phyloP scores from a whole-genome alignment of 2,797 vertebrate genomes.

The Pogoniulus pusillus region DNA sequence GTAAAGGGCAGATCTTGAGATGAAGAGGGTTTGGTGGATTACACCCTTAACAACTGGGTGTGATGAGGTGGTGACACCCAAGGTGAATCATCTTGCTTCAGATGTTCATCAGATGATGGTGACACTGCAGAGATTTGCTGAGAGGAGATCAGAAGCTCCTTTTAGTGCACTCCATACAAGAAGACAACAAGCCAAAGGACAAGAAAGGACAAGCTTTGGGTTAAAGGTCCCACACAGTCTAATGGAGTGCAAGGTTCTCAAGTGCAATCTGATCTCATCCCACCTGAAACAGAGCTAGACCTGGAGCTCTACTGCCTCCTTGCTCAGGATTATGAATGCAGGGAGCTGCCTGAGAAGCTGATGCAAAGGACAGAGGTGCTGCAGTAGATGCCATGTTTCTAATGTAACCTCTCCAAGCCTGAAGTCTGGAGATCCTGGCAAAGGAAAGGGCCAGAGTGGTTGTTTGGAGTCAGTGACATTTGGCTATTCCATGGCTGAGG shows the following conservation, averaged over 20 bases:
- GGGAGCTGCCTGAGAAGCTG: rapidly evolving
- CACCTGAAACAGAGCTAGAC: neutral
- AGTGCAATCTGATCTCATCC: neutral
- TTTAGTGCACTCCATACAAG: too few species aligned
- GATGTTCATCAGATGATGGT: too few species aligned
- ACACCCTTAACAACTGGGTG: too few species aligned
- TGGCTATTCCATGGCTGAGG: neutral
- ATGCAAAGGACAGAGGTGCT: neutral
- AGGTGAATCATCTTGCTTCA: too few species aligned
- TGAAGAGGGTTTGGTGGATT: too few species aligned
- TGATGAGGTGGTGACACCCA: too few species aligned
- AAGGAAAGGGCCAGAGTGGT: rapidly evolving
- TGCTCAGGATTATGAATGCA: neutral
- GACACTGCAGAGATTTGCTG: too few species aligned
- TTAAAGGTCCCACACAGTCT: neutral
- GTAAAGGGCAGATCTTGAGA: too few species aligned
- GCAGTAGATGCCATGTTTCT: neutral
- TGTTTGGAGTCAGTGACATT: neutral
- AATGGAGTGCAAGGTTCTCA: neutral
- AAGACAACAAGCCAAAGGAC: neutral
- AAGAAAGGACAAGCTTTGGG: neutral
- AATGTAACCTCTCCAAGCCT: neutral
- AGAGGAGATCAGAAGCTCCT: too few species aligned
- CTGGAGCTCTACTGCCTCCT: neutral
- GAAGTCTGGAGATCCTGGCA: neutral